Percentiles rank a stretch among this genome's conserved stretches.
Conservation (phyloP, 2,113 vertebrate species). For the Oreochromis tanganicae region DNA sequence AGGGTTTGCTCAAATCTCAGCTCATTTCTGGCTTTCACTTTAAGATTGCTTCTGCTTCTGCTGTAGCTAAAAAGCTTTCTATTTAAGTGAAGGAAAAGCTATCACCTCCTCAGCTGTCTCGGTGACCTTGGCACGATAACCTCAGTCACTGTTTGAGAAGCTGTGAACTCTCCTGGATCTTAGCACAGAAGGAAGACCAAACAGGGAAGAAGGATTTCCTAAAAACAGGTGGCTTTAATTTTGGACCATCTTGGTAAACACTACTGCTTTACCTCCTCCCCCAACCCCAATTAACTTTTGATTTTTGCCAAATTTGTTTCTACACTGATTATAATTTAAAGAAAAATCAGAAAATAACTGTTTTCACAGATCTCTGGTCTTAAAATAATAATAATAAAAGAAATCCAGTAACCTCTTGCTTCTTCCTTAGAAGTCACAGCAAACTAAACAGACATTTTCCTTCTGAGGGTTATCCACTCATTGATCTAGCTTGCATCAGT, state of each 20-base stretch:
- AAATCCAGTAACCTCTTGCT: not conserved
- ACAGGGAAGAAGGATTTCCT: not conserved
- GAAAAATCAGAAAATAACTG: not conserved
- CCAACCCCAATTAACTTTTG: not conserved
- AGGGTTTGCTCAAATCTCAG: not conserved
- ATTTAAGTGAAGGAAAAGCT: not conserved
- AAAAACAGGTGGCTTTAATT: not conserved
- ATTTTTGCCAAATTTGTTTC: not conserved
- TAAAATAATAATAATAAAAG: not conserved
- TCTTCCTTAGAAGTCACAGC: not conserved
- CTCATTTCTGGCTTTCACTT: not conserved
- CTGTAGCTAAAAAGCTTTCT: not conserved
- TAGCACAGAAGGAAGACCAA: not conserved
- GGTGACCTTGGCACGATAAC: not conserved
- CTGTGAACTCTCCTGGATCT: not conserved
- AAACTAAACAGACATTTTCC: conserved; percentile 10
- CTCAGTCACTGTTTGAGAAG: not conserved
- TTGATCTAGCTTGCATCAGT: not conserved
- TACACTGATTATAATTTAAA: not conserved
- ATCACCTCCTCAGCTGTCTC: not conserved
- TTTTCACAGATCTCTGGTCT: not conserved
- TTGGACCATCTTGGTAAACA: not conserved
- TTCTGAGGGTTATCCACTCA: not conserved
- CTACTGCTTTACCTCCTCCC: not conserved
- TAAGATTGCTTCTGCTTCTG: not conserved